Conservation (phyloP, 2,888 invertebrate species). For the Drosophila diplacantha region DNA sequence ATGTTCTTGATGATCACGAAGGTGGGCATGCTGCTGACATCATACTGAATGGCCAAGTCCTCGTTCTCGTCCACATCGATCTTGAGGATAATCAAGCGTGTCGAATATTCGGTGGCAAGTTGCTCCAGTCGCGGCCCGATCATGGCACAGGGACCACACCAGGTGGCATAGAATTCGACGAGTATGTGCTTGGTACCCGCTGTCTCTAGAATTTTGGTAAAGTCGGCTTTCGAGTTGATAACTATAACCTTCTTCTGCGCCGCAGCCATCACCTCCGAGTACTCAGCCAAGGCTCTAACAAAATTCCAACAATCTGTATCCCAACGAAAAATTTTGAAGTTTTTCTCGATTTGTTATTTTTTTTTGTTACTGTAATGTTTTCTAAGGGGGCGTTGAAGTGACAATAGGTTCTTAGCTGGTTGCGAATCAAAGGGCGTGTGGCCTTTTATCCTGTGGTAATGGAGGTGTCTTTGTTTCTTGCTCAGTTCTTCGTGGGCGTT, state of each 20-base stretch:
- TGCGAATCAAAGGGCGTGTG: constrained; percentile 5
- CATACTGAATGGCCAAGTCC: constrained; percentile 86
- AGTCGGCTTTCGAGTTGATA: constrained; percentile 49
- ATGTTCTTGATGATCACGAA: constrained; percentile 89
- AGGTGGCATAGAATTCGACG: constrained; percentile 92
- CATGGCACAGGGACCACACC: constrained; percentile 94
- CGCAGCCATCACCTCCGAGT: constrained; percentile 38
- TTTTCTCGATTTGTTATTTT: constrained; percentile 7
- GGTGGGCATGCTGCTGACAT: constrained; percentile 91
- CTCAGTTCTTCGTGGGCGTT: constrained; percentile 1
- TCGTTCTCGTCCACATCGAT: constrained; percentile 90
- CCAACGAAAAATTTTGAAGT: constrained; percentile 1
- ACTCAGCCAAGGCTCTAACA: neutral
- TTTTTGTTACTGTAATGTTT: neutral
- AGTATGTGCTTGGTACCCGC: constrained; percentile 75
- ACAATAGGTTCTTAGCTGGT: constrained; percentile 25
- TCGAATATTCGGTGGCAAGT: constrained; percentile 81
- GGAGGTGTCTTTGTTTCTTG: constrained; percentile 11
- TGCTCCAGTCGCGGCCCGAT: constrained; percentile 89
- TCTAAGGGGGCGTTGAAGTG: constrained; percentile 9
- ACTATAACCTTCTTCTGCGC: constrained; percentile 51
- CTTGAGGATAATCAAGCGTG: constrained; percentile 80
- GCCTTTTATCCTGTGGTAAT: constrained; percentile 8
- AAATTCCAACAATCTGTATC: neutral
- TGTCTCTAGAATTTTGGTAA: constrained; percentile 42